These are phyloP conservation scores for Apus apus DNA, from an alignment of 2,113 vertebrate species.

Conservation along the genomic window DNA sequence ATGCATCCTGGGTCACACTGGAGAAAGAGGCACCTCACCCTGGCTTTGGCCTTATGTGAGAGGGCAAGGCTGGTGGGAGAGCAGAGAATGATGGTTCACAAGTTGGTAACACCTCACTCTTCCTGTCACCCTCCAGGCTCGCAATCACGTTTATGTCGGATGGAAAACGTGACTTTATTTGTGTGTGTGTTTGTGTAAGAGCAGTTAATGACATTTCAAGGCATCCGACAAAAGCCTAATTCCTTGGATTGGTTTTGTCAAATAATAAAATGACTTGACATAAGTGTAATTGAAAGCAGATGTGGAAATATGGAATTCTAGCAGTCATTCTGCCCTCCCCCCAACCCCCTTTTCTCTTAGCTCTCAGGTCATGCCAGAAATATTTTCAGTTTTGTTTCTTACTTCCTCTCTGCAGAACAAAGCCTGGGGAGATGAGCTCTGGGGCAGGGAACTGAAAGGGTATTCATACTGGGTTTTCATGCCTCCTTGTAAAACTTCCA, in stretches of 20 bases:
- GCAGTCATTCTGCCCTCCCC: constrained; percentile 12
- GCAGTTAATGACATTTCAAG: constrained; percentile 80
- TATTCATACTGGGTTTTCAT: background rate
- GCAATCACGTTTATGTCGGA: background rate
- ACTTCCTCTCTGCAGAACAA: constrained; percentile 30
- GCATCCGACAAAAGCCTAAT: constrained; percentile 71
- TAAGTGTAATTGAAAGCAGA: constrained; percentile 79
- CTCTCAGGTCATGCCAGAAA: constrained; percentile 66
- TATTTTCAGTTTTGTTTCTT: constrained; percentile 68
- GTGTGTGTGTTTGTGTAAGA: constrained; percentile 59
- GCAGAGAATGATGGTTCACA: background rate
- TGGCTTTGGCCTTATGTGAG: background rate
- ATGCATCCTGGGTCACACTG: background rate
- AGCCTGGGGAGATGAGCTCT: constrained; percentile 15
- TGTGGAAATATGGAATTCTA: constrained; percentile 73
- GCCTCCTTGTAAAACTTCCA: constrained; percentile 16
- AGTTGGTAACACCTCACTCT: background rate
- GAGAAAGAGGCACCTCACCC: background rate
- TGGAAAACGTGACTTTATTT: constrained; percentile 67
- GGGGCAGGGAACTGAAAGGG: constrained; percentile 1
- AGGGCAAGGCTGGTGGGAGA: background rate
- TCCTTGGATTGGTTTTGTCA: constrained; percentile 76
- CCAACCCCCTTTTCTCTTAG: background rate
- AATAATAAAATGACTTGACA: constrained; percentile 80
- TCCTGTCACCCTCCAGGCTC: background rate